phyloP scores from a whole-genome alignment of 2,113 vertebrate species.

The Alces alces region DNA sequence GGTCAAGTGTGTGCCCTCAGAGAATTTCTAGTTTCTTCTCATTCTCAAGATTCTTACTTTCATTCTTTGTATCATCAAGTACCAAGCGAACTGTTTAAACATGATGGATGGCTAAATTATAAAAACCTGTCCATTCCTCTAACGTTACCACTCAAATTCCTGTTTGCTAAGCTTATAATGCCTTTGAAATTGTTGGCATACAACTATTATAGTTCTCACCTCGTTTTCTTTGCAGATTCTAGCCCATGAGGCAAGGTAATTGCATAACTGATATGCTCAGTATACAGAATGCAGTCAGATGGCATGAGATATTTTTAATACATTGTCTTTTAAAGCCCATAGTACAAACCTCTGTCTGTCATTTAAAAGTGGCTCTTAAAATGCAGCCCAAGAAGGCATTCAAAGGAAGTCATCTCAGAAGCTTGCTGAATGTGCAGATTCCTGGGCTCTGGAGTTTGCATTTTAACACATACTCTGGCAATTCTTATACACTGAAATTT shows the following conservation, averaged over 20 bases:
- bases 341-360: not conserved
- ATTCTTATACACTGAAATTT: not conserved
- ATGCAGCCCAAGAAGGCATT: not conserved
- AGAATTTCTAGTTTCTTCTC: not conserved
- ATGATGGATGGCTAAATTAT: not conserved
- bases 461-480: not conserved
- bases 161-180: not conserved
- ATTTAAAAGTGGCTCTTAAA: not conserved
- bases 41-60: not conserved
- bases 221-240: not conserved
- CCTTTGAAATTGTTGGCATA: not conserved
- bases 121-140: not conserved
- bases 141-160: not conserved
- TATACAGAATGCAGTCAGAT: not conserved
- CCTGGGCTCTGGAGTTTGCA: not conserved
- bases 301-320: not conserved
- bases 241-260: not conserved
- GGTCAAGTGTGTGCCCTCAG: not conserved
- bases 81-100: not conserved
- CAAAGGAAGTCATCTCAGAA: not conserved
- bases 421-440: not conserved
- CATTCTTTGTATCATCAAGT: not conserved
- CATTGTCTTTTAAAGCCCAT: not conserved
- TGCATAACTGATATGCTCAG: not conserved
- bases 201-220: not conserved